Percentiles rank a stretch among this genome's conserved stretches.
These are phyloP conservation scores for Pyxicephalus adspersus DNA, from an alignment of 2,113 vertebrate genomes.

Conservation along the genomic window DNA sequence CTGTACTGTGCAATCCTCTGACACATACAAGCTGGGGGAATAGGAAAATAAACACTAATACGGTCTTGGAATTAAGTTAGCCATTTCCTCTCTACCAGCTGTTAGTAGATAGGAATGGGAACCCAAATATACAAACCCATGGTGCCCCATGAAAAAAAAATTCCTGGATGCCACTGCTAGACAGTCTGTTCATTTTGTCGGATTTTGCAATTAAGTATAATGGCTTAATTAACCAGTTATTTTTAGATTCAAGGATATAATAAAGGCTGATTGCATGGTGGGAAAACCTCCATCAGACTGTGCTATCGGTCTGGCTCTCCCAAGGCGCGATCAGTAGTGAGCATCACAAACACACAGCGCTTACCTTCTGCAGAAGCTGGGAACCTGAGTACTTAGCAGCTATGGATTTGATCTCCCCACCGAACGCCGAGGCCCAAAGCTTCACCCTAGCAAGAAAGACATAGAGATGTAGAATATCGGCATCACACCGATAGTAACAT, in stretches of 20 bases:
- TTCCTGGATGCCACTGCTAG: background rate
- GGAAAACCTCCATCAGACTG: constrained; percentile 61
- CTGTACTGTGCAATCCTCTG: constrained; percentile 40
- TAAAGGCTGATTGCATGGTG: constrained; percentile 57
- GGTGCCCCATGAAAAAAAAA: constrained; percentile 55
- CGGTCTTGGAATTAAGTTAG: constrained; percentile 65
- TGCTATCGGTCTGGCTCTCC: constrained; percentile 62
- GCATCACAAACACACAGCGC: constrained; percentile 58
- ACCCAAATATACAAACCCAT: constrained; percentile 31
- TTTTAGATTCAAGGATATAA: constrained; percentile 61
- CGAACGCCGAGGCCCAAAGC: constrained; percentile 98
- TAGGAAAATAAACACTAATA: constrained; percentile 55
- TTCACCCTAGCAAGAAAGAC: constrained; percentile 80
- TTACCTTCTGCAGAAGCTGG: constrained; percentile 98
- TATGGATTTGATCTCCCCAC: constrained; percentile 98
- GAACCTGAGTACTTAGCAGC: constrained; percentile 97
- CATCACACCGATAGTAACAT: constrained; percentile 56
- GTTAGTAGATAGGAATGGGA: constrained; percentile 62
- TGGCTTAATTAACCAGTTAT: constrained; percentile 65
- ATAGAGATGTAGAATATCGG: constrained; percentile 65
- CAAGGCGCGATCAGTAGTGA: constrained; percentile 68
- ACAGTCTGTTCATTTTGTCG: constrained; percentile 61
- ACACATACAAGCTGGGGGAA: constrained; percentile 56
- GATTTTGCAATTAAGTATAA: constrained; percentile 62
- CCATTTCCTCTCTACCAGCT: constrained; percentile 63